Conservation (phyloP, 2,797 vertebrate genomes). For the Knipowitschia caucasica region DNA sequence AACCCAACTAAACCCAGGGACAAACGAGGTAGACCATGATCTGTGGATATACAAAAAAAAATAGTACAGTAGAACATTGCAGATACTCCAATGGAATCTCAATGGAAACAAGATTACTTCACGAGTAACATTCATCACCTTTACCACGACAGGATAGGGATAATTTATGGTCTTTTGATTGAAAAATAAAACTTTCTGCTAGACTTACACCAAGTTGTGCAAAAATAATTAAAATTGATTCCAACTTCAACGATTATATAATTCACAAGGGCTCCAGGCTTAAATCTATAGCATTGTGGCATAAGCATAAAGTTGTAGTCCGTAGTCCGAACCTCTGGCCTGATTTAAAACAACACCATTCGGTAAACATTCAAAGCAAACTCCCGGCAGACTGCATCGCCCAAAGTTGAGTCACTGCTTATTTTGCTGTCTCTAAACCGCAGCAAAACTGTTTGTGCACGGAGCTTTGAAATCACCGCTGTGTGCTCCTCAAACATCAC, state of each 20-base stretch:
- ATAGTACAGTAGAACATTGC: background rate
- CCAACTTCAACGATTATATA: background rate
- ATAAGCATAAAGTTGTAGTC: background rate
- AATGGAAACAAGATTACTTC: background rate
- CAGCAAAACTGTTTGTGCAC: constrained; percentile 15
- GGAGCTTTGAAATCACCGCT: constrained; percentile 7
- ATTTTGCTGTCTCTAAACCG: constrained; percentile 3
- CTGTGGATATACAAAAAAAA: no score
- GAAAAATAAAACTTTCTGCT: background rate
- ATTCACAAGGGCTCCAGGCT: background rate
- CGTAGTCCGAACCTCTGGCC: background rate
- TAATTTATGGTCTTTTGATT: background rate
- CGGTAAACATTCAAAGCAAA: background rate
- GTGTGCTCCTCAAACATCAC: constrained; percentile 8
- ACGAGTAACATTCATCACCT: background rate
- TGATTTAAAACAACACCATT: background rate
- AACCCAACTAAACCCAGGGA: no score
- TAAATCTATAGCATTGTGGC: background rate
- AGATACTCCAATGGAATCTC: no score
- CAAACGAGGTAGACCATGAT: no score
- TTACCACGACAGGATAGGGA: background rate
- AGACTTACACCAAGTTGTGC: background rate
- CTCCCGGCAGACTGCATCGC: constrained; percentile 13
- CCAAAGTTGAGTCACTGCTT: constrained; percentile 12
- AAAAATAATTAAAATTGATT: background rate